Percentiles rank a stretch among this genome's conserved stretches.
These are phyloP conservation scores for Zaprionus davidi DNA, from an alignment of 1,140 invertebrate genomes.

Conservation along the genomic window DNA sequence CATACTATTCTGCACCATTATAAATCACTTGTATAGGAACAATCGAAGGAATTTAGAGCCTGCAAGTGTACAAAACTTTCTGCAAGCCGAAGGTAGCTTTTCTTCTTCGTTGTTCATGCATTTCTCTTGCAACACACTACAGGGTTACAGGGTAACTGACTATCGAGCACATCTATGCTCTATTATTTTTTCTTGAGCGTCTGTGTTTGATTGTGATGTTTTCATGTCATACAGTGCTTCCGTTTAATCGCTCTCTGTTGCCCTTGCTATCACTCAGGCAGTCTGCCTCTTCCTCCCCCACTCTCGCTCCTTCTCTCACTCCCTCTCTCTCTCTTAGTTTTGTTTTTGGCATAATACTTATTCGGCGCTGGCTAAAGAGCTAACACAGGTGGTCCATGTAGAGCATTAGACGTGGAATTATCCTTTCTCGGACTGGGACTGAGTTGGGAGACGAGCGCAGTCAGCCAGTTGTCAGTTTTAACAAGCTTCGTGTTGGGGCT, in stretches of 20 bases:
- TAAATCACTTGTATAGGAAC: no score
- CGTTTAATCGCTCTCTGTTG: constrained; percentile 10
- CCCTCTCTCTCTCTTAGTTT: not conserved
- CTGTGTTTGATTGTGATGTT: constrained; percentile 10
- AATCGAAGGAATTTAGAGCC: no score
- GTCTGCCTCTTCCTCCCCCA: not conserved
- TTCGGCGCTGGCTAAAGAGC: not conserved
- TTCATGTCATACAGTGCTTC: constrained; percentile 12
- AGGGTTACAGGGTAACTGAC: constrained; percentile 3
- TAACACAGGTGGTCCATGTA: constrained; percentile 18
- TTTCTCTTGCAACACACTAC: not conserved
- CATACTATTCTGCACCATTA: no score
- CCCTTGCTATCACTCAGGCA: not conserved
- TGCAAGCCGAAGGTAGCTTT: no score
- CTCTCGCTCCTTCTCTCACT: not conserved
- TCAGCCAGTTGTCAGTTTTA: constrained; percentile 41
- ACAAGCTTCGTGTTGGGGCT: constrained; percentile 25
- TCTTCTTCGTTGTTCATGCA: not conserved
- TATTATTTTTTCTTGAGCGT: not conserved
- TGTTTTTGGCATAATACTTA: constrained; percentile 20
- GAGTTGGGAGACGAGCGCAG: constrained; percentile 2
- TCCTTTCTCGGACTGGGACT: constrained; percentile 10
- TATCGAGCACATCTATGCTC: no score
- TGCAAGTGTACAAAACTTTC: no score
- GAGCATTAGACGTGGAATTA: constrained; percentile 17